phyloP scores from a whole-genome alignment of 37 sponge, comb jelly and placozoan genomes.

The Haliclona indistincta region DNA sequence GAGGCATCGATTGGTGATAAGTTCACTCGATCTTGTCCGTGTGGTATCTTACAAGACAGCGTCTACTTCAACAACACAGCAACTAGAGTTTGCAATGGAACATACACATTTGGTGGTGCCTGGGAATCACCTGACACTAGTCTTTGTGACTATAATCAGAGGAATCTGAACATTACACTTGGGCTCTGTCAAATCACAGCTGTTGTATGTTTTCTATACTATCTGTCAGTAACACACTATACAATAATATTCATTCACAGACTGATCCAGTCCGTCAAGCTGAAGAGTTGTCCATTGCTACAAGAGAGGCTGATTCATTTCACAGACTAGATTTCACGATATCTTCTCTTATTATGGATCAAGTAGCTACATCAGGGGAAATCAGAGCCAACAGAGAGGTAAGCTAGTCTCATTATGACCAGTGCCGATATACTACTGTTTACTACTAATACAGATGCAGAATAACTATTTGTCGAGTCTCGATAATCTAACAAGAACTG shows the following conservation, averaged over 20 bases:
- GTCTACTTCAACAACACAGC: background rate
- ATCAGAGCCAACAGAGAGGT: background rate
- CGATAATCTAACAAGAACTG: background rate
- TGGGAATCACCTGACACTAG: background rate
- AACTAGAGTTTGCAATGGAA: background rate
- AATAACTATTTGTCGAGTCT: background rate
- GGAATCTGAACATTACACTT: constrained; percentile 1
- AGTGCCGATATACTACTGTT: too few relatives aligned
- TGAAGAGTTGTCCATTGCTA: background rate
- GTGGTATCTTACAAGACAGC: background rate
- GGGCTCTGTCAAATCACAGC: background rate
- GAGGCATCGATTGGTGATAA: background rate
- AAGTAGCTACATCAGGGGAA: background rate
- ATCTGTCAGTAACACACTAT: background rate
- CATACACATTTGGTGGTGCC: background rate
- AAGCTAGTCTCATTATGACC: too few relatives aligned
- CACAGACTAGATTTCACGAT: constrained; percentile 1
- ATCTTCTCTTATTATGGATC: background rate
- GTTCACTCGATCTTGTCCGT: background rate
- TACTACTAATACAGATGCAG: too few relatives aligned
- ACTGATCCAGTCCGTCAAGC: background rate
- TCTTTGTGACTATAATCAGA: background rate
- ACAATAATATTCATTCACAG: background rate
- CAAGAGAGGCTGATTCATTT: background rate
- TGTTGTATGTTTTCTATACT: background rate